Conservation (phyloP, 2,113 vertebrate species). For the Chiloscyllium plagiosum region DNA sequence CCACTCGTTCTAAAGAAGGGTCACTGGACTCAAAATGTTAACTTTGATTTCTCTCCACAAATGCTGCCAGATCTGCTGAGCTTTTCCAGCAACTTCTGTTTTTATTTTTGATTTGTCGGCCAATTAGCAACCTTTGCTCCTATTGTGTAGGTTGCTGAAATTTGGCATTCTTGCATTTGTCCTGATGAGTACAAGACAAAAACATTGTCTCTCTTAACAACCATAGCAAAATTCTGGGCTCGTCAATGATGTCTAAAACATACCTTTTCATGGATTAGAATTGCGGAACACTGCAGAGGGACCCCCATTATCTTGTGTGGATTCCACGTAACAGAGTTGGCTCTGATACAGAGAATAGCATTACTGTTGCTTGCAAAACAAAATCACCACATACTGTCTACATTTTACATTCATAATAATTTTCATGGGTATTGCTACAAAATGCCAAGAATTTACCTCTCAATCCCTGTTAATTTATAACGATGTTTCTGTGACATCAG, state of each 20-base stretch:
- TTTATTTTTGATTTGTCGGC: neutral
- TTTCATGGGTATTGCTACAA: neutral
- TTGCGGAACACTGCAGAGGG: constrained; percentile 59
- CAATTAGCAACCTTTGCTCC: neutral
- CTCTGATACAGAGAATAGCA: constrained; percentile 42
- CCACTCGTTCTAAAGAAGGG: too few species aligned
- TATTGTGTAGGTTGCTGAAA: neutral
- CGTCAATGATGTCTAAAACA: neutral
- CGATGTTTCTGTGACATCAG: constrained; percentile 55
- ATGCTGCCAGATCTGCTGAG: too few species aligned
- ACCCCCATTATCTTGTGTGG: constrained; percentile 62
- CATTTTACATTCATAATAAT: neutral
- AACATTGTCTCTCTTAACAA: neutral
- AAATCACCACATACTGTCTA: too few species aligned
- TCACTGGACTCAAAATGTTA: too few species aligned
- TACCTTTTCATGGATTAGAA: constrained; percentile 57
- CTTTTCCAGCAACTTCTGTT: too few species aligned
- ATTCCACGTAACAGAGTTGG: constrained; percentile 64
- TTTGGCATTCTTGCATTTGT: neutral
- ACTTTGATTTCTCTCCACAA: too few species aligned
- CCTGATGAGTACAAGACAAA: too few species aligned
- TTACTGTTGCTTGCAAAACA: neutral
- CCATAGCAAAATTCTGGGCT: neutral
- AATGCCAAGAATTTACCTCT: constrained; percentile 48
- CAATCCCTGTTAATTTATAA: constrained; percentile 52